Evolutionary conservation across 1,140 invertebrate species (phyloP), one percentile per base, ranked within the genome.

Genomic region (Anastatus disparis): DNA sequence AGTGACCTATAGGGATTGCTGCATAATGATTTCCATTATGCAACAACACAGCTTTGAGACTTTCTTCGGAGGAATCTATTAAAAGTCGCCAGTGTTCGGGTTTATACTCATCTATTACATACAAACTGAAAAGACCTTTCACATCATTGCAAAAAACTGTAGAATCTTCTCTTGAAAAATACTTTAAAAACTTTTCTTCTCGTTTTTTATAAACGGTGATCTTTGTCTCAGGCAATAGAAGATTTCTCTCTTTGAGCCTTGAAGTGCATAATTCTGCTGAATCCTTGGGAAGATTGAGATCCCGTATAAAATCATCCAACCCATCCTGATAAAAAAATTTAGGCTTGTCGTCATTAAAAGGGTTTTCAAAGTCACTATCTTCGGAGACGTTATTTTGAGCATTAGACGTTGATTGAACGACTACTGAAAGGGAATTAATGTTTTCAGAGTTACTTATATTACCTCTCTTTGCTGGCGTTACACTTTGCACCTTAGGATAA

Each of bases 211-310:
- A 65, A 50, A 40, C 56, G 3, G 40, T 59, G 20, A 73, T 56
- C 29, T 58, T 52, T 42, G 66, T 64, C 9, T 27, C 27, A 20
- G 20, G 35, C 1, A 50, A 59, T 24, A 73, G 53, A 20, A 68
- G 20, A 13, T 69, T 61, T 73, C 72, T 75, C 40, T 58, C 66
- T 48, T 73, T 77, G 59, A 81, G 70, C 50, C 78, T 71, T 42
- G 76, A 79, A 15, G 56, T 76, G 72, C 74, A 35, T 35, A 56
- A 74, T 75, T 20, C 72, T 71, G 27, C 78, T 77, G 52, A 74
- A 74, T 64, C 52, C 76, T 79, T 81, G 55, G 78, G 71, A 59
- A 81, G 56, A 70, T 77, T 77, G 72, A 81, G 75, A 67, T 79
- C 79, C 77, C 78, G 75, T 52, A 78, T 59, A 82, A 35, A 70